These are phyloP conservation scores for Sesamia nonagrioides DNA, from an alignment of 1,140 invertebrate species.

Conservation along the genomic window DNA sequence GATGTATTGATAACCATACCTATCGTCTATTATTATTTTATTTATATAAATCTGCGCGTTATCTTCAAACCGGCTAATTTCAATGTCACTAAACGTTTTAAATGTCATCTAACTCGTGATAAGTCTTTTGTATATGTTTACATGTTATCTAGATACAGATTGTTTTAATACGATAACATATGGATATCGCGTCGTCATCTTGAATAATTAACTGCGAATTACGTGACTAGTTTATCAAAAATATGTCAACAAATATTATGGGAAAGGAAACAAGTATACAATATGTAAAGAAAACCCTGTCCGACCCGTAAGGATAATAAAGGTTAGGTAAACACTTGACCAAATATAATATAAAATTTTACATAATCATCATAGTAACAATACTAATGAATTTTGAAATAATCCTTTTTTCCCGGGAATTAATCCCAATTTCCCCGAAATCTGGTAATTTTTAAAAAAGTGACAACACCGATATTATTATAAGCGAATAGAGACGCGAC, in stretches of 20 bases:
- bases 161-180: constrained; percentile 31
- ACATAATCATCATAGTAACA: no score
- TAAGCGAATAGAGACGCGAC: no score
- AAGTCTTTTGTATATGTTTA: constrained; percentile 18
- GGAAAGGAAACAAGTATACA: neutral
- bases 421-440: no score
- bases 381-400: no score
- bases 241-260: constrained; percentile 11
- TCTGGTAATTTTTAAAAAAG: no score
- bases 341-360: no score
- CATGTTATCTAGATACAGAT: neutral
- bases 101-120: neutral
- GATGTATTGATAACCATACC: constrained; percentile 8
- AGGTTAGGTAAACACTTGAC: no score
- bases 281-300: no score
- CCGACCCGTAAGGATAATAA: no score
- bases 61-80: constrained; percentile 1
- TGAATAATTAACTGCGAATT: constrained; percentile 11
- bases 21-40: neutral
- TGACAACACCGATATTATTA: no score
- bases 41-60: neutral
- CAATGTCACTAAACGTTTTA: constrained; percentile 1
- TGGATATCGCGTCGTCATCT: constrained; percentile 4
- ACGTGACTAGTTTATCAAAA: constrained; percentile 14
- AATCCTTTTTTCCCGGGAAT: no score